phyloP scores from a whole-genome alignment of 2,888 invertebrate genomes.

The Acleris cristana region DNA sequence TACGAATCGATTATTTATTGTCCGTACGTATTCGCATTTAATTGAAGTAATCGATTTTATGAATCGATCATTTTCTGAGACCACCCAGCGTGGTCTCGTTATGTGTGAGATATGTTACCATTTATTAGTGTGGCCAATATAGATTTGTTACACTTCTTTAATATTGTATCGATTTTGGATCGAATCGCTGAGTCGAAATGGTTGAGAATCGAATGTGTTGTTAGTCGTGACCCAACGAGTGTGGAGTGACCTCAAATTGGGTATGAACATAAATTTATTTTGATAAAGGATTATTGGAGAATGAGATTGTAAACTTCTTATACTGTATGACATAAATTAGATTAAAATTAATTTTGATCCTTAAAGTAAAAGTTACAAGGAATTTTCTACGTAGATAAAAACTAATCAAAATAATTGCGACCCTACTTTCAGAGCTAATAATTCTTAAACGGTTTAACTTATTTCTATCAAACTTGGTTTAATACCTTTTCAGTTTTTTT shows the following conservation, averaged over 20 bases:
- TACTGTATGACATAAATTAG: not conserved
- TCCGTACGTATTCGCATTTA: constrained; percentile 57
- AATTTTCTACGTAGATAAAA: too few species aligned
- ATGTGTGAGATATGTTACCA: constrained; percentile 36
- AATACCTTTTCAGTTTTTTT: too few species aligned
- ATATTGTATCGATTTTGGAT: not conserved
- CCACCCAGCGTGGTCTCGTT: constrained; percentile 42
- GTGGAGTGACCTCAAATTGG: constrained; percentile 20
- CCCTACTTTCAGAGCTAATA: too few species aligned
- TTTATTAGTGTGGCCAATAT: constrained; percentile 34
- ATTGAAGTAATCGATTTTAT: constrained; percentile 56
- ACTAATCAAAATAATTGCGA: too few species aligned
- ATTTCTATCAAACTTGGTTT: too few species aligned
- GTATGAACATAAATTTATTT: constrained; percentile 19
- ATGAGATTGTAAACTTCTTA: not conserved
- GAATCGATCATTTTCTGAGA: constrained; percentile 43
- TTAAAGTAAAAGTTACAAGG: too few species aligned
- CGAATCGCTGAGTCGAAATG: not conserved
- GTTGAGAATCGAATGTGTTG: constrained; percentile 8
- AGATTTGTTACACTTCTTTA: constrained; percentile 34
- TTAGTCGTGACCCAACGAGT: not conserved
- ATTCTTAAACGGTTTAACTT: too few species aligned
- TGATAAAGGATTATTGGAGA: constrained; percentile 14
- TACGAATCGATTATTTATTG: constrained; percentile 56
- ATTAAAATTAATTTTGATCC: too few species aligned